A percentile compares a stretch with the other conserved stretches of the same genome.
phyloP scores from a whole-genome alignment of 2,888 invertebrate species.

The Acanthosepion esculentum region DNA sequence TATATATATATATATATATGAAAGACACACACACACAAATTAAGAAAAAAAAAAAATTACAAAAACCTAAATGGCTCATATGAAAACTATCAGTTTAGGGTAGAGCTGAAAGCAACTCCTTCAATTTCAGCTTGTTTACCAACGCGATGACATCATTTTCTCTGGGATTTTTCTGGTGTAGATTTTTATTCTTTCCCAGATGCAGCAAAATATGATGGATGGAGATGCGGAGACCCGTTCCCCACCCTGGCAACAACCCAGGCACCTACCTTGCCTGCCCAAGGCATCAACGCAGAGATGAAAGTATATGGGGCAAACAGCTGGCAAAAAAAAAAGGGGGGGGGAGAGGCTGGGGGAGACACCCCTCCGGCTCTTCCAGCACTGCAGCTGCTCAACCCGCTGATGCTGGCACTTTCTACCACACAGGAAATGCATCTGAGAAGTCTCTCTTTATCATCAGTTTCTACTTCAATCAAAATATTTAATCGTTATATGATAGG shows the following conservation, averaged over 20 bases:
- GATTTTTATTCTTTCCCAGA: not conserved
- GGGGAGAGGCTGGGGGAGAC: not conserved
- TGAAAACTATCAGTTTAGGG: too few relatives aligned
- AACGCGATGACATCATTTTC: not conserved
- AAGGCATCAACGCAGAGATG: not conserved
- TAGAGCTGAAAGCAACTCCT: too few relatives aligned
- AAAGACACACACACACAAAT: not conserved
- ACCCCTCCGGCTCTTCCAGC: not conserved
- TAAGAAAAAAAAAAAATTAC: not conserved
- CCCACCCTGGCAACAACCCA: not conserved
- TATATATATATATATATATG: too few relatives aligned
- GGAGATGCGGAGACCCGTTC: not conserved
- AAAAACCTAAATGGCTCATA: not conserved
- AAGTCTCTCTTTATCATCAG: not conserved
- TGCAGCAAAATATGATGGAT: not conserved
- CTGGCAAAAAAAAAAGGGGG: not conserved
- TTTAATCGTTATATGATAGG: not conserved
- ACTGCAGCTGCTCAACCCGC: not conserved
- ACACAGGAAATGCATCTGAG: not conserved
- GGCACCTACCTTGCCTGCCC: not conserved
- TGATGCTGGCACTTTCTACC: not conserved
- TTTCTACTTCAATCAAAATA: not conserved
- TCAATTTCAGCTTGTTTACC: too few relatives aligned
- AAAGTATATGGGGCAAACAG: not conserved
- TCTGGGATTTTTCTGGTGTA: not conserved